Conservation (phyloP, 2,113 vertebrate species). For the Phaetusa simplex region DNA sequence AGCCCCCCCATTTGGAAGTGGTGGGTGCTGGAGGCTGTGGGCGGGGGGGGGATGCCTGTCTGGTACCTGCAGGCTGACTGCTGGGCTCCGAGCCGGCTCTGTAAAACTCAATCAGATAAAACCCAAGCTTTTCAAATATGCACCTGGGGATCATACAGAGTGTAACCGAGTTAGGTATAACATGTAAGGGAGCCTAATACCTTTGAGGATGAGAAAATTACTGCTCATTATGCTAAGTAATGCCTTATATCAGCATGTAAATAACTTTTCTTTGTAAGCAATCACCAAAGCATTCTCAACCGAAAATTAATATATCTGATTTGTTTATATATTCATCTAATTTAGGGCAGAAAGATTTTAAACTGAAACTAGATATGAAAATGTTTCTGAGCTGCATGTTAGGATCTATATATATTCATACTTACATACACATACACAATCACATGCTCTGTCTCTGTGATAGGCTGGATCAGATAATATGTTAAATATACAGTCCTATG, state of each 20-base stretch:
- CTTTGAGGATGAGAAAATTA: slow-evolving; percentile 43
- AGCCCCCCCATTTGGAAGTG: neutral
- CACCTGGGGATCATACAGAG: neutral
- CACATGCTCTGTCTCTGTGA: slow-evolving; percentile 20
- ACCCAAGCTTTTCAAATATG: neutral
- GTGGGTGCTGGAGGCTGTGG: neutral
- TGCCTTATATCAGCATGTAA: slow-evolving; percentile 59
- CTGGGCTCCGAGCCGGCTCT: neutral
- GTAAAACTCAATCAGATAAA: neutral
- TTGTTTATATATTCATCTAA: slow-evolving; percentile 66
- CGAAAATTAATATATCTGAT: slow-evolving; percentile 67
- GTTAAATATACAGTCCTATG: slow-evolving; percentile 24
- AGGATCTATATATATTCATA: slow-evolving; percentile 9
- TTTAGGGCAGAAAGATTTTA: slow-evolving; percentile 38
- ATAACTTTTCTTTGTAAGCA: slow-evolving; percentile 60
- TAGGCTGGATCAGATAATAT: slow-evolving; percentile 45
- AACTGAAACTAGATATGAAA: slow-evolving; percentile 29
- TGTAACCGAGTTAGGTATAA: neutral
- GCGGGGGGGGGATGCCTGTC: neutral
- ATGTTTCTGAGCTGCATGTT: slow-evolving; percentile 9
- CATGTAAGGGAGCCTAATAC: neutral
- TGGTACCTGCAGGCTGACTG: neutral
- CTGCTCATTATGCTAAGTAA: slow-evolving; percentile 64
- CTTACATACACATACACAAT: neutral
- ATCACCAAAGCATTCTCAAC: slow-evolving; percentile 49